A percentile compares a stretch with the other conserved stretches of the same genome.
phyloP scores from a whole-genome alignment of 2,888 invertebrate species.

The Chalcosyrphus nemorum region DNA sequence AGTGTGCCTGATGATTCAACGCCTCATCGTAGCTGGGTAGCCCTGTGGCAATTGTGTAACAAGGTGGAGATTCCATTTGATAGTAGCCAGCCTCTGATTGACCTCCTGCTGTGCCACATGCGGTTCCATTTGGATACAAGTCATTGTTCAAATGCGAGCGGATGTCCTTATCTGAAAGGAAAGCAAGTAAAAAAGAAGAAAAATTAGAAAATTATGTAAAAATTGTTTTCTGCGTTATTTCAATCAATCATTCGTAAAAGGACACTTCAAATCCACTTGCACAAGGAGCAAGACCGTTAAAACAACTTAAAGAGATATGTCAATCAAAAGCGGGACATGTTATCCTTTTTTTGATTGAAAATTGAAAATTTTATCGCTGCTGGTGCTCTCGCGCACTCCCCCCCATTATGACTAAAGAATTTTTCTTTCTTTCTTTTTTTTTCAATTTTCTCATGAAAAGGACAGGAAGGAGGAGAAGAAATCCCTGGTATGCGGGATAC shows the following conservation, averaged over 20 bases:
- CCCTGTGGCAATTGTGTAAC: constrained; percentile 86
- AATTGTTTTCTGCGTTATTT: constrained; percentile 24
- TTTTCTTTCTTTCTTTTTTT: constrained; percentile 19
- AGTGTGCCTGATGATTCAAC: constrained; percentile 83
- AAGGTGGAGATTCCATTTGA: constrained; percentile 84
- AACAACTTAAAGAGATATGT: constrained; percentile 60
- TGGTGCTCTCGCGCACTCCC: constrained; percentile 13
- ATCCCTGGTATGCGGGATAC: constrained; percentile 15
- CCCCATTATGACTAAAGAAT: constrained; percentile 12
- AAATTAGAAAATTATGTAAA: constrained; percentile 71
- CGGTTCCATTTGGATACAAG: constrained; percentile 69
- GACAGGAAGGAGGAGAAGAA: background rate
- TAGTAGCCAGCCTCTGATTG: constrained; percentile 78
- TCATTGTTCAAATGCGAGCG: constrained; percentile 79
- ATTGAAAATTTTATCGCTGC: constrained; percentile 71
- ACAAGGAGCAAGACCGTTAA: background rate
- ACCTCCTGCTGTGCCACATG: constrained; percentile 60
- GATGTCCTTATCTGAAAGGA: constrained; percentile 80
- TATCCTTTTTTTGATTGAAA: constrained; percentile 71
- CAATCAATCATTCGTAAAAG: constrained; percentile 67
- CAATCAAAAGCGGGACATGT: constrained; percentile 63
- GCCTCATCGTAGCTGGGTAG: constrained; percentile 86
- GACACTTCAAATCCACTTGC: constrained; percentile 68
- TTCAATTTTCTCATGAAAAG: constrained; percentile 47
- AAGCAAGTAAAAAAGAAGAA: constrained; percentile 36